Percentiles rank a stretch among this genome's conserved stretches.
phyloP scores from a whole-genome alignment of 2,797 vertebrate species.

The Manis crassicaudata region DNA sequence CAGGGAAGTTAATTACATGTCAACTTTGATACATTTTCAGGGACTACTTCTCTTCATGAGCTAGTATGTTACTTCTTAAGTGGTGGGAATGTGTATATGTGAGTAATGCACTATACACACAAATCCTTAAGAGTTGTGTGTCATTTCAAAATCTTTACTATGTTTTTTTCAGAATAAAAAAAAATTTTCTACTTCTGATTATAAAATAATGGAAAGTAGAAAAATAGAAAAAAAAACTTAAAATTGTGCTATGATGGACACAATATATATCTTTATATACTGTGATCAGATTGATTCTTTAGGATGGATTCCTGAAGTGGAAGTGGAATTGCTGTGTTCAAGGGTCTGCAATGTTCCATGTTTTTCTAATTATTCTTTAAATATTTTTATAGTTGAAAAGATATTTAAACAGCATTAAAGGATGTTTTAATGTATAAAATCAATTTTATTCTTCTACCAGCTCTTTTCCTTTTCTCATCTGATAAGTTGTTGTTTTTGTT shows the following conservation, averaged over 20 bases:
- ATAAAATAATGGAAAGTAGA: slow-evolving; percentile 16
- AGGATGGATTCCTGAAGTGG: not conserved
- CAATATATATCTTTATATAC: not conserved
- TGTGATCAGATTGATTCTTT: not conserved
- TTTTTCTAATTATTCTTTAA: not conserved
- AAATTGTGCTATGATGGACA: not conserved
- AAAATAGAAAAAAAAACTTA: not conserved
- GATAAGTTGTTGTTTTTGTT: not conserved
- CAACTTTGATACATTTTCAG: not conserved
- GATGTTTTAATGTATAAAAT: slow-evolving; percentile 29
- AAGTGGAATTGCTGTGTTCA: slow-evolving; percentile 43
- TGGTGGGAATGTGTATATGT: not conserved
- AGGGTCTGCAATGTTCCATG: not conserved
- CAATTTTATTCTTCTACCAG: not conserved
- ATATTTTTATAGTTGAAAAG: slow-evolving; percentile 46
- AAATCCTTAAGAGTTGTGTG: not conserved
- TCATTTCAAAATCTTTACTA: slow-evolving; percentile 1
- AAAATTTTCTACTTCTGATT: slow-evolving; percentile 40
- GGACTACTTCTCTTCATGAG: not conserved
- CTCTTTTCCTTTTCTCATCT: not conserved
- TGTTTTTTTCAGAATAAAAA: slow-evolving; percentile 38
- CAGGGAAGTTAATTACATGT: not conserved
- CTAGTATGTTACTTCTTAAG: not conserved
- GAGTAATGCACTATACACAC: not conserved
- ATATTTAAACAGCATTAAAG: slow-evolving; percentile 14